phyloP scores from a whole-genome alignment of 2,113 vertebrate species.

The Grammomys surdaster region DNA sequence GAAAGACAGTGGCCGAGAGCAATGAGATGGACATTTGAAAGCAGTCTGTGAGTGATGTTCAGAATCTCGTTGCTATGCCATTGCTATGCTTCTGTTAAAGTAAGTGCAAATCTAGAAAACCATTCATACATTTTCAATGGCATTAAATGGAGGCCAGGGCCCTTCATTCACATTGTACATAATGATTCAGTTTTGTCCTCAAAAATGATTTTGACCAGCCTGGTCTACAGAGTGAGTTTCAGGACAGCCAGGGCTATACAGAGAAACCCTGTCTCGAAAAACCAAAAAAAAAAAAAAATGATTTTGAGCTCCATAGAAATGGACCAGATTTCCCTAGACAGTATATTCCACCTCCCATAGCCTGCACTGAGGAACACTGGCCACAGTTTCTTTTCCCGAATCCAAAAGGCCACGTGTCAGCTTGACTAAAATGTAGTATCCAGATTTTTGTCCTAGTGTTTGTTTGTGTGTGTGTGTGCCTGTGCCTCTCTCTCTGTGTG shows the following conservation, averaged over 20 bases:
- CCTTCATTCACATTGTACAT: background rate
- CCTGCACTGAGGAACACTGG: too few species aligned
- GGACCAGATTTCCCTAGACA: background rate
- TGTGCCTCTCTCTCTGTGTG: too few species aligned
- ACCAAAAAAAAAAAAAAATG: too few species aligned
- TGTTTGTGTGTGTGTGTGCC: background rate
- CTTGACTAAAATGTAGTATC: background rate
- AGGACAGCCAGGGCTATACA: too few species aligned
- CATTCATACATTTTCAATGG: background rate
- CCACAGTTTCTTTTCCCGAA: background rate
- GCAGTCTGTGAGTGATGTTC: background rate
- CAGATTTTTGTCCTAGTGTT: background rate
- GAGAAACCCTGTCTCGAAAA: too few species aligned
- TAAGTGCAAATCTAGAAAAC: background rate
- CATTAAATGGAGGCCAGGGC: accelerated
- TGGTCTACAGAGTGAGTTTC: too few species aligned
- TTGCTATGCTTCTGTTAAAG: background rate
- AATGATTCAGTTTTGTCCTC: background rate
- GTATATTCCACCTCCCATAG: background rate
- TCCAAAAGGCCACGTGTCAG: background rate
- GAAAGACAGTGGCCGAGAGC: background rate
- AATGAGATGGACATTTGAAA: background rate
- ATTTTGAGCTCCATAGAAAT: background rate
- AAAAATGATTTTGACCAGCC: background rate
- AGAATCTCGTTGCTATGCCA: background rate